Evolutionary conservation across 2,797 vertebrate genomes (phyloP).

Genomic region (Cyprinodon diabolis): DNA sequence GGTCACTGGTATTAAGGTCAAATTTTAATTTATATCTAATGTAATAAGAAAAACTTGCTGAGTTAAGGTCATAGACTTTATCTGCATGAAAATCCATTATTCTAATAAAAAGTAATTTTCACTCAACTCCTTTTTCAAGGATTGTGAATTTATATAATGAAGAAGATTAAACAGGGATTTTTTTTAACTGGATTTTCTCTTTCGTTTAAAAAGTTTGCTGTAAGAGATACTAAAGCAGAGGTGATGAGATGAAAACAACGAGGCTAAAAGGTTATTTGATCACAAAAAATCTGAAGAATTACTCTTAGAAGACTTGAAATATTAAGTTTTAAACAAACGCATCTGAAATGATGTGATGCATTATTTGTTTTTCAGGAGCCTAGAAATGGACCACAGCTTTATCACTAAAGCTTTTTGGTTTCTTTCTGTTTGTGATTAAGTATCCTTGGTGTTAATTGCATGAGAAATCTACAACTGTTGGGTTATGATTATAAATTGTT

Average conservation of each 20-base stretch:
- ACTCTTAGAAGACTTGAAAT: neutral
- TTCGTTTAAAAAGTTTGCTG: neutral
- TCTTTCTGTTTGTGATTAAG: neutral
- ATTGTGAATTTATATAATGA: too few species aligned
- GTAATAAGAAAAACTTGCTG: neutral
- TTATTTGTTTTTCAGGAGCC: neutral
- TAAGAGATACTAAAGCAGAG: neutral
- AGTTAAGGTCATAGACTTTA: slow-evolving; percentile 20
- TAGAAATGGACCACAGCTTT: neutral
- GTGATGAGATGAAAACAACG: neutral
- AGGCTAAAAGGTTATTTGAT: neutral
- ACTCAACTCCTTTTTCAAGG: neutral
- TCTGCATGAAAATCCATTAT: slow-evolving; percentile 20
- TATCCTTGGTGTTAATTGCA: slow-evolving; percentile 6
- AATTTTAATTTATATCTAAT: neutral
- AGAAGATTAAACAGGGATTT: neutral
- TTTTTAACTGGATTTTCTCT: neutral
- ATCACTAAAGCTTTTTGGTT: neutral
- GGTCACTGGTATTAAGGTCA: neutral
- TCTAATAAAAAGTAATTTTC: neutral
- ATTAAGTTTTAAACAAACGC: neutral
- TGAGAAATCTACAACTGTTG: neutral
- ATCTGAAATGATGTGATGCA: neutral
- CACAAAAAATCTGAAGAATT: neutral
- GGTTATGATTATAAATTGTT: neutral